Conservation (phyloP, 2,797 vertebrate species). For the Silurus aristotelis region DNA sequence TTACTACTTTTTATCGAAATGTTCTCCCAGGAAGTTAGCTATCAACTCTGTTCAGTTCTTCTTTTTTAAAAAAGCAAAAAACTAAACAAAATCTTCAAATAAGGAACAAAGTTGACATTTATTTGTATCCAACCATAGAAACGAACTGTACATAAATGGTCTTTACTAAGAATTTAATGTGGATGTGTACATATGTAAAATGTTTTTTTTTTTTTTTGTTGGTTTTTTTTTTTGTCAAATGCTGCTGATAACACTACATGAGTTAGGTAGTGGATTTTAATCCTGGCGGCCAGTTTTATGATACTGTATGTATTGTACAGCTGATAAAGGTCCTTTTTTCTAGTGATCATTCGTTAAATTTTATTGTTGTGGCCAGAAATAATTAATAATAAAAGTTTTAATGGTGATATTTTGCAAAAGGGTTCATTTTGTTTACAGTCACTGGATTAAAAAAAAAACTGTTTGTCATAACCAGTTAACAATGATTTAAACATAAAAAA, state of each 20-base stretch:
- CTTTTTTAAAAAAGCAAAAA: background rate
- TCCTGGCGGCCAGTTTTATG: conserved; percentile 90
- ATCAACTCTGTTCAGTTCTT: conserved; percentile 68
- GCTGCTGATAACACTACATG: conserved; percentile 88
- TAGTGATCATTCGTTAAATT: conserved; percentile 98
- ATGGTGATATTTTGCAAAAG: conserved; percentile 63
- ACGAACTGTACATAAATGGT: conserved; percentile 88
- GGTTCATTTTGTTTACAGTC: conserved; percentile 16
- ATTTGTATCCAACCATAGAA: conserved; percentile 86
- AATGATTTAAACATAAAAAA: background rate
- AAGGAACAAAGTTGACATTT: conserved; percentile 77
- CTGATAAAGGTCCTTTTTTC: conserved; percentile 89
- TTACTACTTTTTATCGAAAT: conserved; percentile 49
- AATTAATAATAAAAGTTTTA: conserved; percentile 83
- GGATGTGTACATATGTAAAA: conserved; percentile 80
- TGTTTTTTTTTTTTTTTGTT: conserved; percentile 65
- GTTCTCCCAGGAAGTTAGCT: conserved; percentile 63
- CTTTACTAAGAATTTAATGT: conserved; percentile 83
- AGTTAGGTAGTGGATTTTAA: conserved; percentile 83
- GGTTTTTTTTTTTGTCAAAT: conserved; percentile 71
- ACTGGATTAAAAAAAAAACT: background rate
- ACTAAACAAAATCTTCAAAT: conserved; percentile 57
- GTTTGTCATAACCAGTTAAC: background rate
- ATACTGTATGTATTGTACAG: conserved; percentile 97
- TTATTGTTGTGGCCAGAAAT: conserved; percentile 96